Conservation (phyloP, 2,888 invertebrate genomes). For the Lordiphosa andalusiaca region DNA sequence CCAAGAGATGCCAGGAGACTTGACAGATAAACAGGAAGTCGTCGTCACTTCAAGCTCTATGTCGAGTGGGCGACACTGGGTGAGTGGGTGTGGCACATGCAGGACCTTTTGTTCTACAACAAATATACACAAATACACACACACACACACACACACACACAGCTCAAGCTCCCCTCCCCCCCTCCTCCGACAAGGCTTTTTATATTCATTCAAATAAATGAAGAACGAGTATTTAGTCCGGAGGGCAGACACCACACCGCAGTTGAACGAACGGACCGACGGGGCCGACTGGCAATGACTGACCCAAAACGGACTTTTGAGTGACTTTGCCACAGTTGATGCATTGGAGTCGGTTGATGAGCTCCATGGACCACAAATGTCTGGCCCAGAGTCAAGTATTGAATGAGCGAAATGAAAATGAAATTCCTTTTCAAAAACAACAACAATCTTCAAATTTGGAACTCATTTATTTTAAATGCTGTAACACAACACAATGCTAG, state of each 20-base stretch:
- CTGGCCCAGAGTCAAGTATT: too few relatives aligned
- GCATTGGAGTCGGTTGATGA: too few relatives aligned
- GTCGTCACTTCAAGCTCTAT: conserved; percentile 68
- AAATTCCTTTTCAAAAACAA: too few relatives aligned
- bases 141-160: conserved; percentile 9
- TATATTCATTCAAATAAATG: conserved; percentile 74
- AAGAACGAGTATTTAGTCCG: conserved; percentile 65
- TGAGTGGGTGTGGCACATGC: conserved; percentile 2
- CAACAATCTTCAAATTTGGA: too few relatives aligned
- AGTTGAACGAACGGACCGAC: conserved; percentile 12
- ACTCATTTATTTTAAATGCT: too few relatives aligned
- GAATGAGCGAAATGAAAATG: background rate
- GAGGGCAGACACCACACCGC: conserved; percentile 48
- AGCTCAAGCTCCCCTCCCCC: conserved; percentile 8
- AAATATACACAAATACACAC: conserved; percentile 4
- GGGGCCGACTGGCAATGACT: conserved; percentile 16
- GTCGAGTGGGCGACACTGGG: conserved; percentile 49
- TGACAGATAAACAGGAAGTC: conserved; percentile 70
- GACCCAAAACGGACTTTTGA: conserved; percentile 39
- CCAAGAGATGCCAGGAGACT: conserved; percentile 50
- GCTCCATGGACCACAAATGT: too few relatives aligned
- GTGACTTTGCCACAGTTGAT: conserved; percentile 17
- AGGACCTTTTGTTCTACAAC: conserved; percentile 8
- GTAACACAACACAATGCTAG: too few relatives aligned
- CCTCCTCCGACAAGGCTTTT: conserved; percentile 29